Evolutionary conservation across 2,797 vertebrate genomes (phyloP), one percentile per base, ranked within the genome.

Genomic region (Gambusia yucatana): DNA sequence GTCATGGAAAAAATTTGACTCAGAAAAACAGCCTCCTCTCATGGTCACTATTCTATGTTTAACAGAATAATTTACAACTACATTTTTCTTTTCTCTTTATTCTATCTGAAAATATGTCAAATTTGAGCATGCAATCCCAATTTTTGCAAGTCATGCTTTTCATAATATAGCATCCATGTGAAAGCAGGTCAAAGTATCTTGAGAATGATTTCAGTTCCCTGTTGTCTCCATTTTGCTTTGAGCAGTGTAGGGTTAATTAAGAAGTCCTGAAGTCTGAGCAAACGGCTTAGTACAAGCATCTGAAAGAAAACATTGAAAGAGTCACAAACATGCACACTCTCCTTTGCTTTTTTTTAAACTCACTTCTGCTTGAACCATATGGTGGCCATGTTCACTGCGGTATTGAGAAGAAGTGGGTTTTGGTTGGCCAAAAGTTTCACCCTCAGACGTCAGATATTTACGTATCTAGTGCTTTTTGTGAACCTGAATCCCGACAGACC

Each of bases 351-450:
- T 33, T 50, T 50, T 22, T 9, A 1, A 41, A 67, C 36, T 33
- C 39, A 20, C 36, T 41, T 41, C 65, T 41, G 17, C 65, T 67
- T 67, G 39, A 43, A 25, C 65, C 14, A 52, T 30, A 39, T 2
- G 5, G 55, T n/a, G 14, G 73, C 43, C 69, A 83, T 63, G 48
- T 82, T 77, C 77, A 52, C 13, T 47, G 63, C 20, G 14, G 65
- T 76, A 72, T 76, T 57, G 74, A 74, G 25, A 84, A 63, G 48
- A 84, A 81, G 67, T 77, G 77, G 73, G 52, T 50, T 67, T 67
- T 22, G 72, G 77, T 76, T 57, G 52, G 52, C 52, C 52, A 57
- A n/a, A 57, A 4, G 52, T 57, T 57, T 57, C 10, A 3, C 4
- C 25, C 52, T 57, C 52, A 28, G 4, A 57, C 9, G 4, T 57